Conservation (phyloP, 2,888 invertebrate species). For the Callinectes sapidus region DNA sequence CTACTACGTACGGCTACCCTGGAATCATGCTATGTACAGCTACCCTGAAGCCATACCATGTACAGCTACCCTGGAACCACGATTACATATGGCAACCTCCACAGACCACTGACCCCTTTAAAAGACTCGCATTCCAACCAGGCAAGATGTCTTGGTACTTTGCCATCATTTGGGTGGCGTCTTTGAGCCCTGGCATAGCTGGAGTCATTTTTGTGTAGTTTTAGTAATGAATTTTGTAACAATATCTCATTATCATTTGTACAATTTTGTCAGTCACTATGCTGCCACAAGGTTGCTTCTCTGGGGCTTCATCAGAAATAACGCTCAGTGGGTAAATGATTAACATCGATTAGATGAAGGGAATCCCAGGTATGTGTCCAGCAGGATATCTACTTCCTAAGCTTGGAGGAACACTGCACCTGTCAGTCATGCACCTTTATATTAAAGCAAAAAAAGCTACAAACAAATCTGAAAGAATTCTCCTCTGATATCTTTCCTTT, state of each 20-base stretch:
- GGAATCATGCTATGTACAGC: slow-evolving; percentile 30
- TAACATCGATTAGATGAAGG: slow-evolving; percentile 26
- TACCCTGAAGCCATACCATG: slow-evolving; percentile 34
- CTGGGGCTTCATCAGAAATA: slow-evolving; percentile 34
- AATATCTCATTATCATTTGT: not conserved
- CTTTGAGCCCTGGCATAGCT: not conserved
- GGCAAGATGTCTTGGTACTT: slow-evolving; percentile 11
- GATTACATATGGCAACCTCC: slow-evolving; percentile 41
- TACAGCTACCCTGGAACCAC: slow-evolving; percentile 55
- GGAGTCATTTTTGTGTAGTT: not conserved
- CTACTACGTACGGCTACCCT: slow-evolving; percentile 54
- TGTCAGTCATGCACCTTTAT: slow-evolving; percentile 18
- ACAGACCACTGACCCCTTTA: slow-evolving; percentile 58
- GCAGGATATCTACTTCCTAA: slow-evolving; percentile 14
- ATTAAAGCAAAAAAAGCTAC: not conserved
- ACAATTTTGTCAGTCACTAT: slow-evolving; percentile 16
- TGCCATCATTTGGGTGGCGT: not conserved
- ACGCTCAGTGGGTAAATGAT: slow-evolving; percentile 7
- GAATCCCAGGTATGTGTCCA: slow-evolving; percentile 34
- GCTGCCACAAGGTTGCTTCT: slow-evolving; percentile 34
- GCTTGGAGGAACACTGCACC: slow-evolving; percentile 30
- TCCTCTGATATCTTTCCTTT: not conserved
- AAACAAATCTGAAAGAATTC: not conserved
- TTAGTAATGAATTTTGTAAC: not conserved
- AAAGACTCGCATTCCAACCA: not conserved